Percentiles rank a stretch among this genome's conserved stretches.
These are phyloP conservation scores for Danio kyathit DNA, from an alignment of 2,797 vertebrate genomes.

Conservation along the genomic window DNA sequence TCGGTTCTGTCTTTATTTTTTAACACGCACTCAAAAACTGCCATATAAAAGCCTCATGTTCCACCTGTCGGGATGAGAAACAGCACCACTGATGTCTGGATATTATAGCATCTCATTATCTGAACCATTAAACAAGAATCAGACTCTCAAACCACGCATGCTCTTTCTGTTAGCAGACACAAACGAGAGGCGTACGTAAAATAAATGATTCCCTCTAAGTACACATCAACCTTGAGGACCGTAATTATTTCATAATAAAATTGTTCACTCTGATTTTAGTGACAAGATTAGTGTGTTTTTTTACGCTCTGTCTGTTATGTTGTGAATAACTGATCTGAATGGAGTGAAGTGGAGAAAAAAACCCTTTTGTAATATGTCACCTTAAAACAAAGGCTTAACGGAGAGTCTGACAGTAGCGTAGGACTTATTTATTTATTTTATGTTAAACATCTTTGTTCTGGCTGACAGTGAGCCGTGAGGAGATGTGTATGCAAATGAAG, in stretches of 20 bases:
- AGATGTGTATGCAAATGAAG: constrained; percentile 26
- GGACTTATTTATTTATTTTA: constrained; percentile 34
- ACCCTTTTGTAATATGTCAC: constrained; percentile 23
- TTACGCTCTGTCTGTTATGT: constrained; percentile 1
- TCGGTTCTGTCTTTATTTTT: constrained; percentile 11
- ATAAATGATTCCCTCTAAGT: constrained; percentile 24
- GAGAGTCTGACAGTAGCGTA: constrained; percentile 6
- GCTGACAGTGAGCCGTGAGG: constrained; percentile 17
- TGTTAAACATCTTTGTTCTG: constrained; percentile 26
- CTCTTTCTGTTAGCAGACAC: background rate
- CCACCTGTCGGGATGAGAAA: constrained; percentile 5
- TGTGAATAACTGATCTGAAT: constrained; percentile 34
- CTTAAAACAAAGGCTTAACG: constrained; percentile 6
- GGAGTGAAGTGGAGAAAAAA: background rate
- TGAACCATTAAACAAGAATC: constrained; percentile 23
- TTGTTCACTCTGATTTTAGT: constrained; percentile 6
- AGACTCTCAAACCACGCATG: constrained; percentile 1
- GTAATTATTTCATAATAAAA: constrained; percentile 22
- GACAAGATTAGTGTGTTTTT: constrained; percentile 5
- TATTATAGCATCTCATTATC: constrained; percentile 5
- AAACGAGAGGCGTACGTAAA: constrained; percentile 12
- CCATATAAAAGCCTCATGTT: constrained; percentile 10
- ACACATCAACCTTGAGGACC: background rate
- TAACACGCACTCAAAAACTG: background rate
- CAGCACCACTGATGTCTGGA: background rate